Evolutionary conservation across 2,113 vertebrate genomes (phyloP), one percentile per base, ranked within the genome.

Genomic region (Elaphurus davidianus): DNA sequence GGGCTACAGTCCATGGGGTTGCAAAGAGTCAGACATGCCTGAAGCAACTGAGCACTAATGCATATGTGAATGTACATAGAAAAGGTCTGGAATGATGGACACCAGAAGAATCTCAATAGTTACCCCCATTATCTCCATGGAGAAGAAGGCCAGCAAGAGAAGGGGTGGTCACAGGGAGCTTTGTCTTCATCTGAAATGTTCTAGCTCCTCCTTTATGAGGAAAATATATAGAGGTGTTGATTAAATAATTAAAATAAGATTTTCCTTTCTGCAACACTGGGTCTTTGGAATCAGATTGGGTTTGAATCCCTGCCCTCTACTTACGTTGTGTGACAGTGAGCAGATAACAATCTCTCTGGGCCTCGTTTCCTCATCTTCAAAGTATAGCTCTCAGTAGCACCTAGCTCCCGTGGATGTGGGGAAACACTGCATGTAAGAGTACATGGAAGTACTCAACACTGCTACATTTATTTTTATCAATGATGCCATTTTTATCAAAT

Each of bases 161-260:
- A 5, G 21, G 47, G 25, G 10, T 25, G 90, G 28, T 14, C 62
- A 21, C 14, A 57, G 15, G 21, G 33, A 67, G 40, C 95, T 93
- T 87, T 43, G 43, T 27, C 30, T 45, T 86, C 45, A 52, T 36
- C 43, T 36, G 45, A 62, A 43, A 85, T 76, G 21, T 84, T 43
- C 71, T 21, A 47, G 8, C 13, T 57, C 79, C 40, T 25, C 78
- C 27, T 83, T 15, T 83, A 67, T 6, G 14, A 78, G 43, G 78
- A 89, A 82, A 85, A 87, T 74, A 64, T 10, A n/a, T 47, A 5
- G 45, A 21, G 19, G 2, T 82, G 19, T 43, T 83, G 67, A 30
- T 76, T 87, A 83, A 87, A 57, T 33, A 52, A 36, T 85, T 95
- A 52, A 94, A 86, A 47, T 28, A 55, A 87, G 52, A 6, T 57